Conservation (phyloP, 2,797 vertebrate genomes). For the Platalea minor region DNA sequence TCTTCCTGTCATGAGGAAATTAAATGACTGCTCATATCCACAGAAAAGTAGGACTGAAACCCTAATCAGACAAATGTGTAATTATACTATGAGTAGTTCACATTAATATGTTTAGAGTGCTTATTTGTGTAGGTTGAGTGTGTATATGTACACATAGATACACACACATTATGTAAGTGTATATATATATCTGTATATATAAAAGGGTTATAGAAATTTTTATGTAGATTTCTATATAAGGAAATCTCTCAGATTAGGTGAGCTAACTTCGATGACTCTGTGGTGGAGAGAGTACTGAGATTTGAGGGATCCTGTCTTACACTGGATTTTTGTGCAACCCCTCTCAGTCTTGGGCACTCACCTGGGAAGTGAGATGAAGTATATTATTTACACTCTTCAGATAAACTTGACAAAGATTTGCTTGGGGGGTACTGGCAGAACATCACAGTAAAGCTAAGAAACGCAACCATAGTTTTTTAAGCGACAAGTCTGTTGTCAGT, state of each 20-base stretch:
- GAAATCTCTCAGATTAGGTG: neutral
- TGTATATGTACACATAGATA: neutral
- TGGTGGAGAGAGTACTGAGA: neutral
- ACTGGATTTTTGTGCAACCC: neutral
- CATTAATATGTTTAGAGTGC: neutral
- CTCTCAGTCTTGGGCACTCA: neutral
- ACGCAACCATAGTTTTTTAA: neutral
- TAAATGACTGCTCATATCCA: neutral
- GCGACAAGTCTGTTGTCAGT: neutral
- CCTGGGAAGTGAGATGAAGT: neutral
- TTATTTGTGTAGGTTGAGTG: neutral
- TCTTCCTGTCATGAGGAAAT: neutral
- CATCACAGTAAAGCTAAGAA: neutral
- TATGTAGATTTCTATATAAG: neutral
- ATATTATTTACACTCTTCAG: neutral
- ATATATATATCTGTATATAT: neutral
- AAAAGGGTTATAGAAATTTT: neutral
- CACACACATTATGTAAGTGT: neutral
- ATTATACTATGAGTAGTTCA: neutral
- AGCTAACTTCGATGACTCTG: neutral
- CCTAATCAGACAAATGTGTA: neutral
- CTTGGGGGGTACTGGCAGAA: neutral
- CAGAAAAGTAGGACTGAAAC: neutral
- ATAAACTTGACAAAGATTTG: neutral
- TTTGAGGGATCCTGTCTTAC: neutral